These are phyloP conservation scores for Protosalanx chinensis DNA, from an alignment of 2,797 vertebrate species.

Conservation along the genomic window DNA sequence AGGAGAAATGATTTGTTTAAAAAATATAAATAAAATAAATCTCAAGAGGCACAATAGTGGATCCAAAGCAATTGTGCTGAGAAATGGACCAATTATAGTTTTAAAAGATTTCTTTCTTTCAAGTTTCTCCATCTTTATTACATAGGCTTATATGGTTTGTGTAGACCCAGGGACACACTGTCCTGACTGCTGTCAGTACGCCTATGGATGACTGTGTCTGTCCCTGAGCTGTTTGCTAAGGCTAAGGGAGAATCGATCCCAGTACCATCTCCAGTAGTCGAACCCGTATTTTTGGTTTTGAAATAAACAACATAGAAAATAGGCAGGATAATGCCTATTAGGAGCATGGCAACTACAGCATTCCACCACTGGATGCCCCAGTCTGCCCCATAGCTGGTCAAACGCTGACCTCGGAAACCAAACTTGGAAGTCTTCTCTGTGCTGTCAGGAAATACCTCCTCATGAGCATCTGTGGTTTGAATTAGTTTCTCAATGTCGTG, in stretches of 20 bases:
- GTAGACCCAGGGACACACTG: slow-evolving; percentile 14
- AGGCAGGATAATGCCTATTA: slow-evolving; percentile 86
- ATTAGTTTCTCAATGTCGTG: slow-evolving; percentile 78
- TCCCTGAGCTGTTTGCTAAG: slow-evolving; percentile 46
- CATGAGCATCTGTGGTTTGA: slow-evolving; percentile 63
- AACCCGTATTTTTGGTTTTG: slow-evolving; percentile 75
- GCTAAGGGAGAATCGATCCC: slow-evolving; percentile 9
- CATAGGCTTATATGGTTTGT: slow-evolving; percentile 15
- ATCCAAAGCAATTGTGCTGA: slow-evolving; percentile 6
- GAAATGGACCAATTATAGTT: too few species aligned
- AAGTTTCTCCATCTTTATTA: background rate
- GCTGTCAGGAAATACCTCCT: slow-evolving; percentile 49
- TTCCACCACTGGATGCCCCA: slow-evolving; percentile 96
- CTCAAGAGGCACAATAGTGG: too few species aligned
- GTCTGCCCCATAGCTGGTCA: slow-evolving; percentile 71
- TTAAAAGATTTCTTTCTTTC: background rate
- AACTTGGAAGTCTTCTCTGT: slow-evolving; percentile 32
- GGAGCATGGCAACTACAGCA: slow-evolving; percentile 87
- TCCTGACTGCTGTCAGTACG: slow-evolving; percentile 37
- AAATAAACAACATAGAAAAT: slow-evolving; percentile 93
- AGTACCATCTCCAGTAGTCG: slow-evolving; percentile 24
- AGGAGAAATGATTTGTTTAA: background rate
- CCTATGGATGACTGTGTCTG: slow-evolving; percentile 8
- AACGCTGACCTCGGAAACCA: slow-evolving; percentile 32
- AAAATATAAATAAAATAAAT: background rate